Conservation (phyloP, 2,888 invertebrate genomes). For the Drosophila cognata region DNA sequence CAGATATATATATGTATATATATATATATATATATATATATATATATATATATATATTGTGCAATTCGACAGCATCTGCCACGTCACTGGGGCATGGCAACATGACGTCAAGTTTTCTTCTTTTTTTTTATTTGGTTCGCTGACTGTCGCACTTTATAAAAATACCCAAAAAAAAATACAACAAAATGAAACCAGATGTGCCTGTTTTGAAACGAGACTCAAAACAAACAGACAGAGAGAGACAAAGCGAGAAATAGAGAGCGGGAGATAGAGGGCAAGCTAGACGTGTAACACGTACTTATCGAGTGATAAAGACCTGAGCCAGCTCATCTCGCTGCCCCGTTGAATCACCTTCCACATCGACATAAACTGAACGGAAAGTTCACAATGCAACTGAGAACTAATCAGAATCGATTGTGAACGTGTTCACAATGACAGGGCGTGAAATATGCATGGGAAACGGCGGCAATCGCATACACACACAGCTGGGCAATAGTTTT, state of each 20-base stretch:
- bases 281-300: conserved; percentile 37
- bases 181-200: conserved; percentile 35
- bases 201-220: conserved; percentile 17
- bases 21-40: background rate
- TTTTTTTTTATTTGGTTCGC: conserved; percentile 14
- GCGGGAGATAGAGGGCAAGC: background rate
- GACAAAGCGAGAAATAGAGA: background rate
- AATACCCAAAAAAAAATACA: conserved; percentile 20
- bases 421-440: conserved; percentile 39
- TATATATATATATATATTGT: background rate
- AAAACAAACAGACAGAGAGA: background rate
- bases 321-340: conserved; percentile 35
- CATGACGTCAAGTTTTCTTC: conserved; percentile 41
- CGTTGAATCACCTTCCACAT: conserved; percentile 22
- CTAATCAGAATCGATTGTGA: conserved; percentile 27
- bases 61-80: conserved; percentile 12
- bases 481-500: background rate
- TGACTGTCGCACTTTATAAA: conserved; percentile 32
- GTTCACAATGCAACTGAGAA: conserved; percentile 24
- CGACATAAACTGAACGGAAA: conserved; percentile 15
- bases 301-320: conserved; percentile 27
- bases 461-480: background rate
- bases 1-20: background rate
- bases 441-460: conserved; percentile 43
- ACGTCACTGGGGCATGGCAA: conserved; percentile 28